phyloP scores from a whole-genome alignment of 2,888 invertebrate genomes.

The Acleris cristana region DNA sequence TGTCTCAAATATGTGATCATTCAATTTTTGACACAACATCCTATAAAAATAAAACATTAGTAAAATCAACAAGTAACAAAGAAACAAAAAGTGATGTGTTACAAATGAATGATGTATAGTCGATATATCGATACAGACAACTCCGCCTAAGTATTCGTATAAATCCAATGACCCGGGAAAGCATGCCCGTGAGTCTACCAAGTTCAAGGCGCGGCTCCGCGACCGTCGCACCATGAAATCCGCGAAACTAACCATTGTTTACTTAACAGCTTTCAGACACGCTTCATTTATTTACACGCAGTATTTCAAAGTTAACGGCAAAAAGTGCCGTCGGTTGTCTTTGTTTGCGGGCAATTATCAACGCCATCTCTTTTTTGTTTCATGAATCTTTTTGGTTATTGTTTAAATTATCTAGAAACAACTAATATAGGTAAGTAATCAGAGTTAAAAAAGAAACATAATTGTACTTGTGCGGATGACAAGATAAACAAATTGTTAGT shows the following conservation, averaged over 20 bases:
- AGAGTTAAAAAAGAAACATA: too few species aligned
- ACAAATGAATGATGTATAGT: too few species aligned
- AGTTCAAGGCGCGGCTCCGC: slow-evolving; percentile 43
- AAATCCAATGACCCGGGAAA: slow-evolving; percentile 33
- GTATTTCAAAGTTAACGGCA: slow-evolving; percentile 1
- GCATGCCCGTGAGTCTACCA: slow-evolving; percentile 29
- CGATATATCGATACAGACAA: too few species aligned
- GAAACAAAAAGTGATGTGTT: too few species aligned
- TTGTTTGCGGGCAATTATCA: slow-evolving; percentile 2
- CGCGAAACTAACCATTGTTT: slow-evolving; percentile 42
- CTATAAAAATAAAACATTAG: too few species aligned
- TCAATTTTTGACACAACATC: too few species aligned
- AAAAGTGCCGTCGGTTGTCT: slow-evolving; percentile 6
- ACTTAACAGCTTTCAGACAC: slow-evolving; percentile 31
- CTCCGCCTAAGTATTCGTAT: neutral
- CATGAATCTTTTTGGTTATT: neutral
- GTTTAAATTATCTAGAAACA: too few species aligned
- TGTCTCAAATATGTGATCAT: too few species aligned
- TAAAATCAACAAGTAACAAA: too few species aligned
- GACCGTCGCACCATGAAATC: slow-evolving; percentile 41
- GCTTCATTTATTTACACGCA: slow-evolving; percentile 35
- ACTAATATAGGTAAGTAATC: too few species aligned
- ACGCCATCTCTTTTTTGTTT: neutral
- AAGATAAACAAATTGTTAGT: too few species aligned
- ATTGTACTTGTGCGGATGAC: too few species aligned